Base-by-base conservation (phyloP, 2,113 vertebrate species). In the Thalassoma bifasciatum region DNA sequence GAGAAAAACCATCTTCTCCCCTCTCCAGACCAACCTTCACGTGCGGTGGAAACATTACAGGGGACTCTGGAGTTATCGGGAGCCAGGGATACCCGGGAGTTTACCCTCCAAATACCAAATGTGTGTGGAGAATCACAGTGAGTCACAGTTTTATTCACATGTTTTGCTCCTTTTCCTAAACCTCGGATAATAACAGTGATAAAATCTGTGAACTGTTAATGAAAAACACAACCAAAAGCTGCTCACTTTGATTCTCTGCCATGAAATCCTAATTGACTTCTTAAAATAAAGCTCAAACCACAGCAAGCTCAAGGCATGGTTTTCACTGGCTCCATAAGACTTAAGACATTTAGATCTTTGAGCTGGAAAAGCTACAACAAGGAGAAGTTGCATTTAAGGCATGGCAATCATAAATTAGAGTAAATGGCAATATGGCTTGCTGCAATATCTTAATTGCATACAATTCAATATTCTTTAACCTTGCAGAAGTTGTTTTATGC, bases 41-140 rank as follows among this genome's bases (percentile, higher is more conserved):
- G 70, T 99, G 98, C 88, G 98, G 98, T 9, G 97, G 98, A 80
- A 94, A 96, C 91, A 87, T 98, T 75, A 97, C 95, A 12, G 97
- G 95, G 89, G 95, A 97, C 42, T 95, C 96, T 60, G 98, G 98
- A 84, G 94, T 96, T 79, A 96, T 99, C 86, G 98, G 97, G 76
- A 99, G 98, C 82, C 96, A 98, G 94, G 98, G 98, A 46, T 99
- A 98, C 92, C 98, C 98, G 63, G 97, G 97, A 89, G 95, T 99
- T 86, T 99, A 99, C 88, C 98, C 98, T 73, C 96, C 98, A 72
- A 99, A 99, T 85, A 98, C 95, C 93, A 99, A 97, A 92, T 99
- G 98, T 82, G 95, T 97, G 75, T 99, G 98, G 98, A 98, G 96
- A 91, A 97, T 99, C 88, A 98, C 96, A 92, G 98, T 99, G 95